Conservation (phyloP, 2,888 invertebrate species). For the Lochmaea capreae region DNA sequence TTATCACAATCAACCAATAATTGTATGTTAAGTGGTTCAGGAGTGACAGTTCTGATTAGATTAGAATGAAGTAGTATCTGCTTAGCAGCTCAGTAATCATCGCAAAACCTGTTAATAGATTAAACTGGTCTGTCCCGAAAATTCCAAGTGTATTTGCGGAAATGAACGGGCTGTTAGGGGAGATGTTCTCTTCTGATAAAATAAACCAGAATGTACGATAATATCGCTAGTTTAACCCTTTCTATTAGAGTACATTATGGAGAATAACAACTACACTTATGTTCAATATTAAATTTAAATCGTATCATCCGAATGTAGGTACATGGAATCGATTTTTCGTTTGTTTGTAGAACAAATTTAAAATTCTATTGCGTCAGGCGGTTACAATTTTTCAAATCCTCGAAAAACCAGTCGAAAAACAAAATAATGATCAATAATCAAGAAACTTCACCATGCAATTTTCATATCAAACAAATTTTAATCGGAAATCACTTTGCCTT, state of each 20-base stretch:
- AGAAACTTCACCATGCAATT: not conserved
- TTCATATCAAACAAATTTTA: not conserved
- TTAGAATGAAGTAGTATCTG: conserved; percentile 16
- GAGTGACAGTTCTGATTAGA: conserved; percentile 18
- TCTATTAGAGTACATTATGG: not conserved
- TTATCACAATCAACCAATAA: conserved; percentile 25
- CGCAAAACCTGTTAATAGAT: conserved; percentile 16
- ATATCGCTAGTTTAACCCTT: not conserved
- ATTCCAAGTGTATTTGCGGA: not conserved
- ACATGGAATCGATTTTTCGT: too few relatives aligned
- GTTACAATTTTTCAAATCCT: too few relatives aligned
- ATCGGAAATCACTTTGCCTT: too few relatives aligned
- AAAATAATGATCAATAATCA: too few relatives aligned
- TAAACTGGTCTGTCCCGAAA: conserved; percentile 6
- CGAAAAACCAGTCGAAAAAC: too few relatives aligned
- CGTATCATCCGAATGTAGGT: too few relatives aligned
- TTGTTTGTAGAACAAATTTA: too few relatives aligned
- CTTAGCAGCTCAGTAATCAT: conserved; percentile 21
- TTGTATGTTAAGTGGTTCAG: conserved; percentile 19
- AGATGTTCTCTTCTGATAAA: not conserved
- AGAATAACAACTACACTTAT: not conserved
- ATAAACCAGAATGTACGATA: not conserved
- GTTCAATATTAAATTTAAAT: not conserved
- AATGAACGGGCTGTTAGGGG: not conserved
- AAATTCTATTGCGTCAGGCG: too few relatives aligned